Base-by-base conservation (phyloP, 1,140 invertebrate genomes). In the Ctenoplectra terminalis region DNA sequence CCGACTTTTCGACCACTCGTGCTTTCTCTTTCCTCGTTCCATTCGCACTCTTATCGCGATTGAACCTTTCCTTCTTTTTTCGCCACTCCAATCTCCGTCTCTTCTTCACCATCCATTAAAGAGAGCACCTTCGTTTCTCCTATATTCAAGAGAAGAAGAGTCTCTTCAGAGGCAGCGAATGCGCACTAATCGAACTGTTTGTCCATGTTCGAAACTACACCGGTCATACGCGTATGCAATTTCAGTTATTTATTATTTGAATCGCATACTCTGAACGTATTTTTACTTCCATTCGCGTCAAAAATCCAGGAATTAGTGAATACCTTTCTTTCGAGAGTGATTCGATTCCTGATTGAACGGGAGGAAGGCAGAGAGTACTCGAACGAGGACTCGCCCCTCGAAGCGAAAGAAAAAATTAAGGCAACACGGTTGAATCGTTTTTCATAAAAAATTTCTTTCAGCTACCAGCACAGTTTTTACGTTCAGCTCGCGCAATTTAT, bases 111-210 rank as follows among this genome's bases (percentile, higher is more conserved):
- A 52, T 72, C 77, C 58, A 46, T 71, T 71, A 66, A 64, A 75
- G 34, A 29, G 52, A 60, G 29, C 79, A 31, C 37, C 64, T 63
- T 58, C 63, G 67, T 75, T 75, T 64, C 76, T 81, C 64, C 50
- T 54, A 37, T 63, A 82, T 75, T 76, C 72, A 56, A 85, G 50
- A n/a, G 29, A 23, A 7, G n/a, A 40, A 7, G n/a, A 29, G 31
- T 9, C 11, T 17, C 23, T 11, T 23, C 23, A 3, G 2, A n/a
- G 46, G 1, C 37, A n/a, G 2, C 52, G 15, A 23, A 72, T 6
- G 31, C 43, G 17, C 34, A 48, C 64, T 77, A 70, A 77, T 82
- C 72, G 61, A 69, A 77, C 73, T 54, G 80, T 82, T 69, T 82
- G 34, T 15, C 34, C 72, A 64, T 43, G 43, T 31, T 17, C 26